Base-by-base conservation (phyloP, 2,888 invertebrate genomes). In the Hyles lineata region DNA sequence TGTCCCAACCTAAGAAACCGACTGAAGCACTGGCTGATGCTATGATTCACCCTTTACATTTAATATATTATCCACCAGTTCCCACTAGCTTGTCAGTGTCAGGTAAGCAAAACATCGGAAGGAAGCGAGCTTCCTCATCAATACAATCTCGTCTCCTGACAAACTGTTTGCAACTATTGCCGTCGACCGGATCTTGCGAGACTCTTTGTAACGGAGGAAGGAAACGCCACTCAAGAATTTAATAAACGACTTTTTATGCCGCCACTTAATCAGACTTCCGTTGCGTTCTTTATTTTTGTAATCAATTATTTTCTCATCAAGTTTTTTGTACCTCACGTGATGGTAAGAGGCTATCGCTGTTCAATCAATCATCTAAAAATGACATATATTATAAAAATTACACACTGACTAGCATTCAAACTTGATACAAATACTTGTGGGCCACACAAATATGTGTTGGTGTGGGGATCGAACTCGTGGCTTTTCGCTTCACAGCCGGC, bases 161-260 rank as follows among this genome's bases (percentile, higher is more conserved):
- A 67, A 23, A 67, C 23, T 43, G 21, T 50, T 50, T 50, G 50
- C 67, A 23, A 67, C 21, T 43, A 23, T 43, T 23, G 43, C 67
- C 50, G 67, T 67, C 23, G 67, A 23, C 67, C 67, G 67, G 67
- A 67, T 50, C 50, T 67, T 50, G 67, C 67, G 50, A 67, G 67
- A 67, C 67, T 19, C 63, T 43, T 55, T 50, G 63, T 21, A 25
- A 0, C 67, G 67, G 23, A 43, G 67, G 67, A 67, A 67, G 67
- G 67, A 67, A 67, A 50, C 23, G 67, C 23, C 67, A 67, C 67
- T 67, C 67, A 67, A 17, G 43, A 67, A 50, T 67, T 23, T 50
- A 43, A 63, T 67, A 67, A 67, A 67, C 67, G n/a, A n/a, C 32
- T 50, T 67, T 63, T 67, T 67, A 50, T 67, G 43, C 67, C 23